Percentiles rank a stretch among this genome's conserved stretches.
Conservation (phyloP, 2,113 vertebrate species). For the Pomatostomus ruficeps region DNA sequence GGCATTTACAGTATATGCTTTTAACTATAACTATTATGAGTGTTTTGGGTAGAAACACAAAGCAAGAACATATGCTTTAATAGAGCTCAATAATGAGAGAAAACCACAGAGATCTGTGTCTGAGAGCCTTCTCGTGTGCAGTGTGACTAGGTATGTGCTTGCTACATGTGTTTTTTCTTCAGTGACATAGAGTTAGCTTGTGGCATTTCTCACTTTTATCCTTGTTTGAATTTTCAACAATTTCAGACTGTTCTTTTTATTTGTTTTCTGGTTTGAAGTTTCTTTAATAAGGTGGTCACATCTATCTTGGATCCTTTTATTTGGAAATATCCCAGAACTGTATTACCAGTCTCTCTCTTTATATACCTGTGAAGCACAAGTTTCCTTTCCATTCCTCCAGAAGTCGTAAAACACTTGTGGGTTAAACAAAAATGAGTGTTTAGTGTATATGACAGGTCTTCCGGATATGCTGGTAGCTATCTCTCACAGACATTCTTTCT, state of each 20-base stretch:
- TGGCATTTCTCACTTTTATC: not conserved
- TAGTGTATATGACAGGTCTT: not conserved
- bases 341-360: not conserved
- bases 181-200: accelerated
- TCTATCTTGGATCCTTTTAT: not conserved
- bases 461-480: not conserved
- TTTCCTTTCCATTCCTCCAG: not conserved
- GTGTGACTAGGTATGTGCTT: not conserved
- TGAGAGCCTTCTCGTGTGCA: not conserved
- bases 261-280: not conserved
- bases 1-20: not conserved
- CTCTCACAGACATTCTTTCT: not conserved
- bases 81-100: not conserved
- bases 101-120: not conserved
- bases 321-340: not conserved
- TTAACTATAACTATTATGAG: not conserved
- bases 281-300: not conserved
- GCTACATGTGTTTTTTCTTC: not conserved
- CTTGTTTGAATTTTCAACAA: not conserved
- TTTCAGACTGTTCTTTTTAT: not conserved
- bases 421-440: not conserved
- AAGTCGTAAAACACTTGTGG: not conserved
- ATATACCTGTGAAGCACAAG: not conserved
- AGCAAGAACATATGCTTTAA: not conserved
- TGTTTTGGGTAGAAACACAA: not conserved